Conservation (phyloP, 2,888 invertebrate species). For the Hololepta plana region DNA sequence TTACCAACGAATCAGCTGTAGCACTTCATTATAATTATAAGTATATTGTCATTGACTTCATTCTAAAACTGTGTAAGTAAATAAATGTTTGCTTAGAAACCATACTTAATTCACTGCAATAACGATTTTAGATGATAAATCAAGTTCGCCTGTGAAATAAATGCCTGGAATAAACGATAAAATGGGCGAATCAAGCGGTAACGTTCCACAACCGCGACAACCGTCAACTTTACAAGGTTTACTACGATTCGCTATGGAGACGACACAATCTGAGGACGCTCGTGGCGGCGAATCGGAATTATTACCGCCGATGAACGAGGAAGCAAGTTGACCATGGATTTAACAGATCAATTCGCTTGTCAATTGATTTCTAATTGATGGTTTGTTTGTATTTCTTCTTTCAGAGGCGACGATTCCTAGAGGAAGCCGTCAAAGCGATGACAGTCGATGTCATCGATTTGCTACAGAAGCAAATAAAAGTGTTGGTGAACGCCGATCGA, state of each 20-base stretch:
- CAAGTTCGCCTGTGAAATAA: too few species aligned
- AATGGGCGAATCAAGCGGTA: too few species aligned
- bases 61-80: too few species aligned
- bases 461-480: conserved; percentile 39
- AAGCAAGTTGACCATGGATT: conserved; percentile 26
- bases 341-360: conserved; percentile 3
- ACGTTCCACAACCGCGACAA: conserved; percentile 19
- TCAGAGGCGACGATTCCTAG: conserved; percentile 52
- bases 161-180: too few species aligned
- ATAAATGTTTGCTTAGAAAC: too few species aligned
- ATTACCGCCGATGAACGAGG: conserved; percentile 41
- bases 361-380: too few species aligned
- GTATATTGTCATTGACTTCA: too few species aligned
- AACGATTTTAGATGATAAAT: too few species aligned
- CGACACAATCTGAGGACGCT: conserved; percentile 39
- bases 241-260: conserved; percentile 51
- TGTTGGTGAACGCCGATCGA: conserved; percentile 34
- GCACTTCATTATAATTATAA: too few species aligned
- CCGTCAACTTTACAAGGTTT: conserved; percentile 32
- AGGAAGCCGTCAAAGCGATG: conserved; percentile 49
- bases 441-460: conserved; percentile 51
- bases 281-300: conserved; percentile 25
- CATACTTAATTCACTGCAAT: too few species aligned
- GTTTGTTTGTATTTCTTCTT: conserved; percentile 14
- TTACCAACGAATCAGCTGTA: too few species aligned